Evolutionary conservation across 2,797 vertebrate genomes (phyloP).

Genomic region (Mus spretus): DNA sequence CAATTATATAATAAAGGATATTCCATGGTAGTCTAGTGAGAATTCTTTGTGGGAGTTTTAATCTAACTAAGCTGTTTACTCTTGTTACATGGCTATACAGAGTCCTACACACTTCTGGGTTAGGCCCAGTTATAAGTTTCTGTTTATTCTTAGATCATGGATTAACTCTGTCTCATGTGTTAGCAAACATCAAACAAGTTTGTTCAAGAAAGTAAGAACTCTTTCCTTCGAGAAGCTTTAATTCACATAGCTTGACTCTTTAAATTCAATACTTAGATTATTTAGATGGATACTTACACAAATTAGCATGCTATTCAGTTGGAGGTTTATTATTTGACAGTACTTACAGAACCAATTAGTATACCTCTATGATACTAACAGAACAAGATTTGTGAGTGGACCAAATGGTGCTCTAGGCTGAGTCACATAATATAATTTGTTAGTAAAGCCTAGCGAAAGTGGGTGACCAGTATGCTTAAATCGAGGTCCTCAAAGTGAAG

Average conservation of each 20-base stretch:
- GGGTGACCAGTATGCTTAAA: neutral
- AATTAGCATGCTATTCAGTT: neutral
- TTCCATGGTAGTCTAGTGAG: constrained; percentile 43
- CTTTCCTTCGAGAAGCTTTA: neutral
- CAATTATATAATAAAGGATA: constrained; percentile 54
- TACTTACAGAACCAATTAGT: neutral
- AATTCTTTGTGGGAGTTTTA: constrained; percentile 61
- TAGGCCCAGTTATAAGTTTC: neutral
- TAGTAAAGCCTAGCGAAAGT: neutral
- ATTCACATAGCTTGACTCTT: constrained; percentile 1
- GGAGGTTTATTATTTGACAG: constrained; percentile 16
- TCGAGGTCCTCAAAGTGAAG: neutral
- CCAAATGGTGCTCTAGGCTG: neutral
- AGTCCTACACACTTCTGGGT: neutral
- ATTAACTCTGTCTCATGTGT: constrained; percentile 16
- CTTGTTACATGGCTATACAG: neutral
- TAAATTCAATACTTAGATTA: neutral
- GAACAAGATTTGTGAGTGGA: neutral
- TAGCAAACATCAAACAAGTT: constrained; percentile 27
- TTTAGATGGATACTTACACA: constrained; percentile 23
- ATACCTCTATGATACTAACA: neutral
- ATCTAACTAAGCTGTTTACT: neutral
- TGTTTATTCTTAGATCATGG: neutral
- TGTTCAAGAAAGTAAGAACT: neutral
- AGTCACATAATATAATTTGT: neutral